These are phyloP conservation scores for Patella depressa DNA, from an alignment of 2,888 invertebrate genomes.

Conservation along the genomic window DNA sequence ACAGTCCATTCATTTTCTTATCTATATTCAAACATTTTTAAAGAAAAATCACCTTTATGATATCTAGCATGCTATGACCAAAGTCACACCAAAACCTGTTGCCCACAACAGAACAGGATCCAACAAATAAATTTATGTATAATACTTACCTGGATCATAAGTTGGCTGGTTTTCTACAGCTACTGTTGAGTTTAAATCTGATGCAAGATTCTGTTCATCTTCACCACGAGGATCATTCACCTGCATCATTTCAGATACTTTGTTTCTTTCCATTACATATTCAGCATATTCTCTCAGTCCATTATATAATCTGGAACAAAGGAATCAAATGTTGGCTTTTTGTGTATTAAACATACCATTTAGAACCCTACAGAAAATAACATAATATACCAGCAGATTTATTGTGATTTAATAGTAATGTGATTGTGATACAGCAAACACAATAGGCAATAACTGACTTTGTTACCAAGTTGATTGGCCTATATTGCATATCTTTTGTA, in stretches of 20 bases:
- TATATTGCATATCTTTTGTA: no score
- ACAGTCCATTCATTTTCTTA: background rate
- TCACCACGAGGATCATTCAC: slow-evolving; percentile 64
- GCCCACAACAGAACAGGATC: no score
- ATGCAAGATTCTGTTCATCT: slow-evolving; percentile 62
- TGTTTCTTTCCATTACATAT: slow-evolving; percentile 55
- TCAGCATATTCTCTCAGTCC: slow-evolving; percentile 63
- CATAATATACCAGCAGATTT: no score
- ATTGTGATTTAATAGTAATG: no score
- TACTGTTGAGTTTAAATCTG: slow-evolving; percentile 40
- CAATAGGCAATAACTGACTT: no score
- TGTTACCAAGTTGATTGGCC: no score
- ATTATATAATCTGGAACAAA: slow-evolving; percentile 50
- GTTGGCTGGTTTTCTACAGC: slow-evolving; percentile 15
- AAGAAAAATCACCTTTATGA: no score
- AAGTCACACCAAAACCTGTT: no score
- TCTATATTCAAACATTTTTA: background rate
- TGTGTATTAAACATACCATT: background rate
- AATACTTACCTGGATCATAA: slow-evolving; percentile 33
- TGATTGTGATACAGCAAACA: no score
- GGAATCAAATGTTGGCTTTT: background rate
- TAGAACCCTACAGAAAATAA: background rate
- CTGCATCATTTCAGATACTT: slow-evolving; percentile 47
- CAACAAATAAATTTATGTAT: no score
- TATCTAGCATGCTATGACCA: no score